Percentiles rank a stretch among this genome's conserved stretches.
Conservation (phyloP, 2,888 invertebrate species). For the Tipula helvola region DNA sequence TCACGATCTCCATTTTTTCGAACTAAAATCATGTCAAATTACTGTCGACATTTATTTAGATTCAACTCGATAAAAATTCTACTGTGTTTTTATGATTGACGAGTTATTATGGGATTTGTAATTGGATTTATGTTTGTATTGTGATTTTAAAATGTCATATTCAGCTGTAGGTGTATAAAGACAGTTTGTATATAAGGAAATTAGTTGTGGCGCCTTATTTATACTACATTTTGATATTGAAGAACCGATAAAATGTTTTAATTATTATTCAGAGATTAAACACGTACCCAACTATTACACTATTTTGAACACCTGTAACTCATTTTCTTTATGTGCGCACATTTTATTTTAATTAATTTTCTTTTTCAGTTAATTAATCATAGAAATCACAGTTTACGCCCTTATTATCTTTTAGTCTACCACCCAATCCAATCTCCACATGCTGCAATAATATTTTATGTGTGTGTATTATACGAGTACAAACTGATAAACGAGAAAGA, state of each 20-base stretch:
- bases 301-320: background rate
- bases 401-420: background rate
- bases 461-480: background rate
- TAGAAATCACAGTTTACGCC: background rate
- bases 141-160: background rate
- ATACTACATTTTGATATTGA: background rate
- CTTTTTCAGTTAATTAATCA: background rate
- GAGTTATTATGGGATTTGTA: background rate
- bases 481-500: background rate
- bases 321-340: background rate
- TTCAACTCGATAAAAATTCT: background rate
- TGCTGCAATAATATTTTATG: background rate
- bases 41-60: background rate
- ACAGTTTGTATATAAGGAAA: background rate
- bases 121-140: background rate
- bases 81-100: background rate
- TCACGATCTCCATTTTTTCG: background rate
- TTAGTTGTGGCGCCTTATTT: background rate
- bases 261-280: background rate
- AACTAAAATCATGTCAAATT: background rate
- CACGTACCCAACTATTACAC: background rate
- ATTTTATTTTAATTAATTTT: background rate
- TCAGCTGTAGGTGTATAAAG: no score
- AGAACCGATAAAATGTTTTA: background rate
- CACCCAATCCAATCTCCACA: background rate